Evolutionary conservation across 2,797 vertebrate species (phyloP), one percentile per base, ranked within the genome.

Genomic region (Rhodeus uyekii): DNA sequence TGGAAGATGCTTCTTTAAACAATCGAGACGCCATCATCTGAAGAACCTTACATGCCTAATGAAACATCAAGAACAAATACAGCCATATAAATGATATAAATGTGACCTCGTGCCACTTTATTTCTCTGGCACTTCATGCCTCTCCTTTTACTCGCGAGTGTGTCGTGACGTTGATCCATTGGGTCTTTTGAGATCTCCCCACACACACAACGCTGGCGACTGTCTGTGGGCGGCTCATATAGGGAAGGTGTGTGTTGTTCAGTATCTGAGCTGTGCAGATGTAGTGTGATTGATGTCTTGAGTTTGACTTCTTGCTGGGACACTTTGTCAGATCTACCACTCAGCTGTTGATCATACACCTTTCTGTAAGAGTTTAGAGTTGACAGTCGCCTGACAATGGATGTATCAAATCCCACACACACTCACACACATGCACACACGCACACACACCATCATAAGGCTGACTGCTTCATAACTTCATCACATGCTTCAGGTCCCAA

Each of bases 311-410:
- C 83, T 89, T 78, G 67, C 90, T 89, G 85, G 88, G 81, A 90
- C 90, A 89, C 88, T 88, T 85, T 87, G 90, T 90, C 87, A 90
- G 83, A 82, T 84, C 88, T 88, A 90, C 91, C 90, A 90, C 90
- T 90, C 88, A 87, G 87, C 89, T 93, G 90, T 93, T 93, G 90
- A 92, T 94, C 92, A 93, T 88, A 91, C 78, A 88, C 78, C 88
- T 88, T 87, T 90, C 87, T 90, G 90, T 91, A 90, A 90, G 83
- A 83, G 89, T 87, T 85, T 50, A 48, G 64, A 79, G 65, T 44
- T 85, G 89, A 91, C 92, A 90, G 89, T 87, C 83, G 88, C 73
- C 68, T 88, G 89, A 92, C 91, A 93, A 85, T 76, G 91, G 83
- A 94, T 92, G 89, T 85, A 92, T 93, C 88, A 92, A 86, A 85